A percentile compares a stretch with the other conserved stretches of the same genome.
These are phyloP conservation scores for Eulemur rufifrons DNA, from an alignment of 2,113 vertebrate species.

Conservation along the genomic window DNA sequence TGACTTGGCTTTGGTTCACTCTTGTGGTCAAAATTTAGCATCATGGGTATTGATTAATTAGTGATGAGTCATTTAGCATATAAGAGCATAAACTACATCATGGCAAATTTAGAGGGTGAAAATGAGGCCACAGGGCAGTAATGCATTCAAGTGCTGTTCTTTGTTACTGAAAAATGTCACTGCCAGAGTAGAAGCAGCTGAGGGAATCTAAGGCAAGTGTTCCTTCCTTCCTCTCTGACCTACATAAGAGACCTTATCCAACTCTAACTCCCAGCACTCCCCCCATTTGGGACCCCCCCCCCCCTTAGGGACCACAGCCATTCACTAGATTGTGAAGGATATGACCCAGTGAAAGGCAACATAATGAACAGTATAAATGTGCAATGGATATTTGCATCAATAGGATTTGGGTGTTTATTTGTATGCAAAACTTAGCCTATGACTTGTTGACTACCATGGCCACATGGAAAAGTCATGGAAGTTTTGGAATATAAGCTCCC, in stretches of 20 bases:
- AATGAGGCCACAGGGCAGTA: slow-evolving; percentile 27
- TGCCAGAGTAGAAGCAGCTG: not conserved
- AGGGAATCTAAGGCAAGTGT: not conserved
- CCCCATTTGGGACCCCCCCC: not conserved
- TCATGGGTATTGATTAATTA: slow-evolving; percentile 61
- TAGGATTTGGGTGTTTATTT: not conserved
- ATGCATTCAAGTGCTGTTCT: not conserved
- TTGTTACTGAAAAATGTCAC: slow-evolving; percentile 47
- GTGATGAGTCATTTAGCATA: slow-evolving; percentile 62
- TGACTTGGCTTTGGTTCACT: slow-evolving; percentile 54
- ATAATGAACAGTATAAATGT: not conserved
- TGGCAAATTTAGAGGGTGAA: slow-evolving; percentile 43
- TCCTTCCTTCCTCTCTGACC: not conserved
- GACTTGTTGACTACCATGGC: not conserved
- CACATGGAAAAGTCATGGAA: not conserved
- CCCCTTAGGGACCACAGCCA: not conserved
- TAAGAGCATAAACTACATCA: slow-evolving; percentile 35
- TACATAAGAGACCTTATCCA: not conserved
- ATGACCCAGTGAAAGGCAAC: not conserved
- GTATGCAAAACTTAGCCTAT: not conserved
- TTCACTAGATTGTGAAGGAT: not conserved
- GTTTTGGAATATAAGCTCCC: not conserved
- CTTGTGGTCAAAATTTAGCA: slow-evolving; percentile 50
- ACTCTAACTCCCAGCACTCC: not conserved
- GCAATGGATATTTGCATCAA: not conserved